Evolutionary conservation across 2,113 vertebrate genomes (phyloP).

Genomic region (Sphaerodactylus townsendi): DNA sequence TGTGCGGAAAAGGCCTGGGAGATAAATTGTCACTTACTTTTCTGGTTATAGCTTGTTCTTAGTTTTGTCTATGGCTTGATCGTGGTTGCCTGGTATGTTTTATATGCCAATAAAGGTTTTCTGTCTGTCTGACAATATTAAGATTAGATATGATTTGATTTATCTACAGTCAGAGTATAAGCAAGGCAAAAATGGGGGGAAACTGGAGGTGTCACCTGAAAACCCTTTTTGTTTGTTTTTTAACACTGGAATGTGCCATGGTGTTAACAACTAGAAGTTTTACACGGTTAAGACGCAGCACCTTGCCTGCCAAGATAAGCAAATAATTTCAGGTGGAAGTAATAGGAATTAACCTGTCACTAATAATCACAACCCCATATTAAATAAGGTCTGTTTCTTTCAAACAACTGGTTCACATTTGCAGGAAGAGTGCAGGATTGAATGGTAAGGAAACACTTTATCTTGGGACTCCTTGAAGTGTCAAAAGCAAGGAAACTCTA

Average conservation of each 20-base stretch:
- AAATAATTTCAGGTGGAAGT: neutral
- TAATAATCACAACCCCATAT: neutral
- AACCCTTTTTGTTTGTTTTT: neutral
- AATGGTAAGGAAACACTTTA: constrained; percentile 4
- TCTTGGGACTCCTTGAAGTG: constrained; percentile 11
- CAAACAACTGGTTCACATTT: neutral
- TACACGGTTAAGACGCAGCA: neutral
- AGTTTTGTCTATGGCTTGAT: no score
- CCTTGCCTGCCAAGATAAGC: neutral
- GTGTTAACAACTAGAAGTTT: neutral
- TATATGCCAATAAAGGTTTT: no score
- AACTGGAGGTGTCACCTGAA: neutral
- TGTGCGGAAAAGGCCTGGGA: no score
- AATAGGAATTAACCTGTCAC: neutral
- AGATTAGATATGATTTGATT: neutral
- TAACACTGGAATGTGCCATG: neutral
- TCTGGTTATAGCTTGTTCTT: no score
- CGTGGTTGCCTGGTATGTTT: no score
- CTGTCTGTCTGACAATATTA: no score
- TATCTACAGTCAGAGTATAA: neutral
- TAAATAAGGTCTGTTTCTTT: neutral
- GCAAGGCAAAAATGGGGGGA: no score
- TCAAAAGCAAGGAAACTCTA: constrained; percentile 12
- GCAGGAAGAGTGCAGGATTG: neutral
- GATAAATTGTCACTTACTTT: no score